phyloP scores from a whole-genome alignment of 2,888 invertebrate genomes.

The Isoperla grammatica region DNA sequence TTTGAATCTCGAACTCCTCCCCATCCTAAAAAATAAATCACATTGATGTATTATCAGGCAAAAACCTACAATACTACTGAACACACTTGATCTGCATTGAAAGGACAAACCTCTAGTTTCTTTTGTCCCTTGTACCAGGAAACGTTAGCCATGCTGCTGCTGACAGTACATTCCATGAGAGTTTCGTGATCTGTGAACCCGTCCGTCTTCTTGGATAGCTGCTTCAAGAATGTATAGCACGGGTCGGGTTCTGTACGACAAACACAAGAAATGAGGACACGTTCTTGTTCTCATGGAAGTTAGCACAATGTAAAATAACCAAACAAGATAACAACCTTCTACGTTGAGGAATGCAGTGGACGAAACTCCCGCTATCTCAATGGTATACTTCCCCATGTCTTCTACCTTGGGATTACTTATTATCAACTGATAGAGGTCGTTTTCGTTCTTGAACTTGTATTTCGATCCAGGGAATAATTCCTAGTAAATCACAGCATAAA shows the following conservation, averaged over 20 bases:
- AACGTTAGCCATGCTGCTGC: conserved; percentile 89
- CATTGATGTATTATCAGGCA: neutral
- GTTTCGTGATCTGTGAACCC: conserved; percentile 89
- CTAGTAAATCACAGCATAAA: conserved; percentile 44
- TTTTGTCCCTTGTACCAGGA: conserved; percentile 83
- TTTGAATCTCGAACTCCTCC: conserved; percentile 81
- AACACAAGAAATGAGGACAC: neutral
- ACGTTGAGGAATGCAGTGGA: conserved; percentile 91
- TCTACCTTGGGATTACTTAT: conserved; percentile 90
- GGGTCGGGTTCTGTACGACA: conserved; percentile 83
- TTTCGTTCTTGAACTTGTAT: conserved; percentile 92
- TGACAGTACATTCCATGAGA: conserved; percentile 87
- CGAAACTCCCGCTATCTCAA: conserved; percentile 86
- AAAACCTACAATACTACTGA: no score
- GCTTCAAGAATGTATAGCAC: conserved; percentile 86
- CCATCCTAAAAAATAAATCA: conserved; percentile 54
- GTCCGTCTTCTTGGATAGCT: conserved; percentile 79
- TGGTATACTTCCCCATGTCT: conserved; percentile 94
- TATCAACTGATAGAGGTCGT: conserved; percentile 83
- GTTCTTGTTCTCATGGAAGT: neutral
- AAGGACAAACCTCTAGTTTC: conserved; percentile 53
- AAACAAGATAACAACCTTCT: no score
- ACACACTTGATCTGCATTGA: neutral
- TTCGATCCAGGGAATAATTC: conserved; percentile 95
- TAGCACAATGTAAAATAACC: no score